A percentile compares a stretch with the other conserved stretches of the same genome.
These are phyloP conservation scores for Channallabes apus DNA, from an alignment of 2,797 vertebrate genomes.

Conservation along the genomic window DNA sequence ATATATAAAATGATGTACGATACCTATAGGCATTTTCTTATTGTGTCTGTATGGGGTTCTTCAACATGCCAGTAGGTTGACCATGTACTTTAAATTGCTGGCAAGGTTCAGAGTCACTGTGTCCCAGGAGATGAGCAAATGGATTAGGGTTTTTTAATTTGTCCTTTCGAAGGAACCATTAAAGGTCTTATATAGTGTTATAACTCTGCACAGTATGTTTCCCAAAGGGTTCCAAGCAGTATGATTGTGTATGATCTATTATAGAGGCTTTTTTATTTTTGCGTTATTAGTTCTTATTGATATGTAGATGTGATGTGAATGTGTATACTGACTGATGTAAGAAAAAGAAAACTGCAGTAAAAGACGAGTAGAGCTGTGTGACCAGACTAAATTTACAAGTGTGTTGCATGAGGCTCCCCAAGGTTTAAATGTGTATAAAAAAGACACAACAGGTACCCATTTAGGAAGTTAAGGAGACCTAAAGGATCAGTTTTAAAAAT, in stretches of 20 bases:
- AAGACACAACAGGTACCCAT: neutral
- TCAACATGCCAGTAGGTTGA: neutral
- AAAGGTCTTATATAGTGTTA: neutral
- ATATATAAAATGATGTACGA: neutral
- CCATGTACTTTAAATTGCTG: neutral
- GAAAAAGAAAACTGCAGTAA: neutral
- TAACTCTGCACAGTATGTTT: neutral
- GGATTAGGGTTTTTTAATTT: neutral
- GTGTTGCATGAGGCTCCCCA: neutral
- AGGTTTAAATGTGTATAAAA: neutral
- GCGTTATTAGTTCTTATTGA: neutral
- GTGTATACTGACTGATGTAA: neutral
- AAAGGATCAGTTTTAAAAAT: neutral
- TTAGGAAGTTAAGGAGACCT: constrained; percentile 1
- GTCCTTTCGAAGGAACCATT: neutral
- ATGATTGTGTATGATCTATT: neutral
- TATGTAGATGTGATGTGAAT: neutral
- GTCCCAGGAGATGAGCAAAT: neutral
- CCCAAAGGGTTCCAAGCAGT: neutral
- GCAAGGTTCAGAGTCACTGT: neutral
- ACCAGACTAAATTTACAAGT: neutral
- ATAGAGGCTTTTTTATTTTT: neutral
- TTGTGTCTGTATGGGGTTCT: neutral
- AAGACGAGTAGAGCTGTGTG: neutral
- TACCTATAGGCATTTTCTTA: too few relatives aligned